phyloP scores from a whole-genome alignment of 2,797 vertebrate species.

The Hypotaenidia philippensis region DNA sequence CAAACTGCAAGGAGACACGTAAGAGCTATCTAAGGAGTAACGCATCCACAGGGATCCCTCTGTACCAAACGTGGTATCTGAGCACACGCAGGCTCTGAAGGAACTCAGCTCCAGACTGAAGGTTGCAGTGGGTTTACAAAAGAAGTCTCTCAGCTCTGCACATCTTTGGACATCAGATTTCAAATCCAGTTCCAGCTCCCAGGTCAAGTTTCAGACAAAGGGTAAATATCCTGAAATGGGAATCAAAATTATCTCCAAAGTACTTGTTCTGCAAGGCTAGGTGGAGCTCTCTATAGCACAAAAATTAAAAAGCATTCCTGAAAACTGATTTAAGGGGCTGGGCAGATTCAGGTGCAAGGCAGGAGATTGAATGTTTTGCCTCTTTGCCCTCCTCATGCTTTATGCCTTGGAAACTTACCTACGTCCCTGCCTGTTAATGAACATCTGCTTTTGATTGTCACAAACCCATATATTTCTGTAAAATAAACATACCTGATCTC shows the following conservation, averaged over 20 bases:
- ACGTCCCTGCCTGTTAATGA: conserved; percentile 40
- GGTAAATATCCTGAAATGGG: not conserved
- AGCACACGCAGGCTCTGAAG: not conserved
- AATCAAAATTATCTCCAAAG: not conserved
- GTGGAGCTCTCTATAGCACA: not conserved
- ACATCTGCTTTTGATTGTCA: conserved; percentile 66
- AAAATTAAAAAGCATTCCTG: not conserved
- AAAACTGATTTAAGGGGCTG: conserved; percentile 4
- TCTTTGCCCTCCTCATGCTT: conserved; percentile 30
- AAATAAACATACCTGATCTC: conserved; percentile 54
- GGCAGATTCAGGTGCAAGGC: conserved; percentile 21
- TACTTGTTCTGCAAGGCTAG: not conserved
- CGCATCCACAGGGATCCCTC: not conserved
- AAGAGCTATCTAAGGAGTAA: not conserved
- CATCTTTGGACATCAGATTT: not conserved
- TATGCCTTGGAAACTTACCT: conserved; percentile 47
- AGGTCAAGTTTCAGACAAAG: not conserved
- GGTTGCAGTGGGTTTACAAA: not conserved
- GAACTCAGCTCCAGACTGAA: not conserved
- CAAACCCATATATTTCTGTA: conserved; percentile 52
- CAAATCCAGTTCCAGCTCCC: not conserved
- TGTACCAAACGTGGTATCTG: not conserved
- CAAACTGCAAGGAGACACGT: not conserved
- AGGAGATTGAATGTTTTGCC: conserved; percentile 12
- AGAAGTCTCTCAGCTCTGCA: not conserved